Evolutionary conservation across 2,797 vertebrate genomes (phyloP).

Genomic region (Allobates femoralis): DNA sequence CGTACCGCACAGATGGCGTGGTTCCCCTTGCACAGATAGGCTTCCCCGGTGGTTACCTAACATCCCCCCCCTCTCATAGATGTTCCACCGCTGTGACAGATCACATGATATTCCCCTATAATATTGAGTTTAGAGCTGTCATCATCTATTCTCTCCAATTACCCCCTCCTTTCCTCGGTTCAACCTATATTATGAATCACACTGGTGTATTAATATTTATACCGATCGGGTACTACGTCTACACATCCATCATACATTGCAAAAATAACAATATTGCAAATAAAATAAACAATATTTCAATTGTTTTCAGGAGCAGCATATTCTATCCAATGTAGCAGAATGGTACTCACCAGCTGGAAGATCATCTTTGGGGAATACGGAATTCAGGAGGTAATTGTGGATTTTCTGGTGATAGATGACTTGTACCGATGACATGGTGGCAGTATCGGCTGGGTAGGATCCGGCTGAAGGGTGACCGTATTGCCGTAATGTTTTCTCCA

Average conservation of each 20-base stretch:
- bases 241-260: background rate
- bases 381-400: slow-evolving; percentile 61
- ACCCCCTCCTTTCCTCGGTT: background rate
- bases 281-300: background rate
- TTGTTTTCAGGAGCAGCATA: background rate
- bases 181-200: slow-evolving; percentile 32
- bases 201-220: slow-evolving; percentile 21
- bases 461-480: background rate
- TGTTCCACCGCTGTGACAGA: slow-evolving; percentile 1
- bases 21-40: slow-evolving; percentile 41
- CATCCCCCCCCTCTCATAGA: slow-evolving; percentile 18
- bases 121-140: slow-evolving; percentile 19
- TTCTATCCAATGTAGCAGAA: background rate
- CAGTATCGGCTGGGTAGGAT: background rate
- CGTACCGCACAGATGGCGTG: slow-evolving; percentile 32
- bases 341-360: slow-evolving; percentile 58
- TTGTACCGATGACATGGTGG: slow-evolving; percentile 64
- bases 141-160: background rate
- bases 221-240: background rate
- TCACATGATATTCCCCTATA: slow-evolving; percentile 49
- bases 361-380: slow-evolving; percentile 64
- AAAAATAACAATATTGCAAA: background rate
- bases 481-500: background rate
- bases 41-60: slow-evolving; percentile 51
- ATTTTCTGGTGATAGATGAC: slow-evolving; percentile 65